Percentiles rank a stretch among this genome's conserved stretches.
These are phyloP conservation scores for Maylandia zebra DNA, from an alignment of 2,113 vertebrate species.

Conservation along the genomic window DNA sequence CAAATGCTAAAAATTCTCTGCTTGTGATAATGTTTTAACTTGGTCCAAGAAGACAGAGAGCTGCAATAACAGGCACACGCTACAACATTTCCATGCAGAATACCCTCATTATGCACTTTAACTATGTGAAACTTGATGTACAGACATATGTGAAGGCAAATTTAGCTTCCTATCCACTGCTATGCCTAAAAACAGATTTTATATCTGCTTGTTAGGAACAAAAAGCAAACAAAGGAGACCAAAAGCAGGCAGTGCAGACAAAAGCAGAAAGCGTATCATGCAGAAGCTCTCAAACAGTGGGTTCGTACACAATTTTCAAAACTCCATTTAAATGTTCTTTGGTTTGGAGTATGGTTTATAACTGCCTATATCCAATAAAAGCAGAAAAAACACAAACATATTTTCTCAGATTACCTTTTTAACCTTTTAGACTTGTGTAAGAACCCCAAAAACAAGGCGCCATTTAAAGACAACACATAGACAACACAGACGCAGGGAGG, in stretches of 20 bases:
- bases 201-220: background rate
- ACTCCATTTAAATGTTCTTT: background rate
- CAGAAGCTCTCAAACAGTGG: background rate
- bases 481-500: background rate
- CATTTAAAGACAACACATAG: background rate
- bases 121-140: background rate
- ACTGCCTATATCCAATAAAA: fast-evolving
- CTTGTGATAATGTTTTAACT: background rate
- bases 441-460: background rate
- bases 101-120: background rate
- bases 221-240: background rate
- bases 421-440: background rate
- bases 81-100: background rate
- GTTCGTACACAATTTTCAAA: slow-evolving; percentile 11
- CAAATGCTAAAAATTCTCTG: background rate
- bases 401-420: background rate
- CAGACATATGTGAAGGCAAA: background rate
- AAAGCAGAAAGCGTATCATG: slow-evolving; percentile 5
- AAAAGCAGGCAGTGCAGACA: slow-evolving; percentile 3
- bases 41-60: background rate
- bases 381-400: background rate
- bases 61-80: background rate
- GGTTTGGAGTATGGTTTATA: background rate
- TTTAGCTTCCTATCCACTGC: background rate
- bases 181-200: background rate